Conservation (phyloP, 2,888 invertebrate genomes). For the Archips xylosteana region DNA sequence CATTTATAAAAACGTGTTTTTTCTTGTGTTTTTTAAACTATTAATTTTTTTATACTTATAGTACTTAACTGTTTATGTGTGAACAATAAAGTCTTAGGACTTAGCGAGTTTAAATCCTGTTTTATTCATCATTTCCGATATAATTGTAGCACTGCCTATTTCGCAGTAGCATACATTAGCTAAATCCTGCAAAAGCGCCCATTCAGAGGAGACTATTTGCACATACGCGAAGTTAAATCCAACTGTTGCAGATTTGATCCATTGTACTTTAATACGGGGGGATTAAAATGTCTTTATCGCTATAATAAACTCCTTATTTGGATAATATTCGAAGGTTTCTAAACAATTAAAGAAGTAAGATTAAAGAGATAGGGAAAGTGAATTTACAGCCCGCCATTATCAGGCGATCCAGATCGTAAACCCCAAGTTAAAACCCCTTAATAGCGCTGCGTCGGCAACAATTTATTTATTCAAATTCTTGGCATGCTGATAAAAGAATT, state of each 20-base stretch:
- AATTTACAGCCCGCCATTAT: constrained; percentile 69
- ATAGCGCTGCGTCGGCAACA: constrained; percentile 65
- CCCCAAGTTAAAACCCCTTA: constrained; percentile 65
- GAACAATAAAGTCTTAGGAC: too few species aligned
- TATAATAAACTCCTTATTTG: constrained; percentile 27
- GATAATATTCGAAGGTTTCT: constrained; percentile 43
- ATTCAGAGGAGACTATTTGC: constrained; percentile 22
- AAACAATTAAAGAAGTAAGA: constrained; percentile 60
- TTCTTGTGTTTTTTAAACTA: too few species aligned
- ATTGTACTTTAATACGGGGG: background rate
- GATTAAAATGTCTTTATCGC: constrained; percentile 10
- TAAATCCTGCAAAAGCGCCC: constrained; percentile 20
- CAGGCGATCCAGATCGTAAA: constrained; percentile 69
- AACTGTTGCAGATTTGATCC: background rate
- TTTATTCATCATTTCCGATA: constrained; percentile 21
- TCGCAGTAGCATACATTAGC: constrained; percentile 16
- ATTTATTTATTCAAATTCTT: constrained; percentile 70
- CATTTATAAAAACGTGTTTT: too few species aligned
- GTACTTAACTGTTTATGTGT: too few species aligned
- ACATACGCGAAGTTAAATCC: background rate
- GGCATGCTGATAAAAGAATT: constrained; percentile 53
- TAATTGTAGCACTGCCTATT: background rate
- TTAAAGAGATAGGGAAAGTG: constrained; percentile 64
- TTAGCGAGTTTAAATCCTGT: background rate
- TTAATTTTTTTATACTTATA: too few species aligned